Base-by-base conservation (phyloP, 2,888 invertebrate genomes). In the Anthrax anthrax region DNA sequence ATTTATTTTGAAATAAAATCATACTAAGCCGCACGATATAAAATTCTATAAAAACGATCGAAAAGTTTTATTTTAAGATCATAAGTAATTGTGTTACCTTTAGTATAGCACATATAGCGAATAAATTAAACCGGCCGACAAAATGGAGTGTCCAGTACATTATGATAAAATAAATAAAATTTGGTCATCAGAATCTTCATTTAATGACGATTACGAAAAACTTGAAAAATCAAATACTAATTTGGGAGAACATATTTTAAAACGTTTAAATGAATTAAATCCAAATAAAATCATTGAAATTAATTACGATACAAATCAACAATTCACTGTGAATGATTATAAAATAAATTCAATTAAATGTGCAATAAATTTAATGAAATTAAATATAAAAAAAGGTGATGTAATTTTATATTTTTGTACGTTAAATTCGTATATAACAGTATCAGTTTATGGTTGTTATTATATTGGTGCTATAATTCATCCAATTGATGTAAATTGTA, bases 401-500 rank as follows among this genome's bases (percentile, higher is more conserved):
- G 10, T 46, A 13, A 17, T 46, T 14, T 6, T 46, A 5, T 41
- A 37, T 18, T 41, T 40, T n/a, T 37, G 13, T 5, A 17, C 36
- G 10, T 9, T 46, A 4, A 46, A 41, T 41, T 37, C 41, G 18
- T 32, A 37, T 17, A 37, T 23, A 41, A 46, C 46, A 9, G 37
- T 39, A 17, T 19, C 39, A 14, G 37, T 46, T 27, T 41, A 36
- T 41, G 46, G 37, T 14, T 41, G 37, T 18, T 37, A 29, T 41
- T n/a, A 37, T 10, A 37, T 46, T 27, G 46, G 46, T n/a, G 41
- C 41, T 12, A 18, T 41, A 8, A 18, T 41, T 9, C 16, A 29
- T 34, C 46, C 46, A 12, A 6, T 46, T 3, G 49, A 49, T 40
- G 36, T 42, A 9, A 14, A 36, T 13, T 44, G 29, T 14, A 43